A percentile compares a stretch with the other conserved stretches of the same genome.
phyloP scores from a whole-genome alignment of 2,797 vertebrate genomes.

The Pangasius djambal region DNA sequence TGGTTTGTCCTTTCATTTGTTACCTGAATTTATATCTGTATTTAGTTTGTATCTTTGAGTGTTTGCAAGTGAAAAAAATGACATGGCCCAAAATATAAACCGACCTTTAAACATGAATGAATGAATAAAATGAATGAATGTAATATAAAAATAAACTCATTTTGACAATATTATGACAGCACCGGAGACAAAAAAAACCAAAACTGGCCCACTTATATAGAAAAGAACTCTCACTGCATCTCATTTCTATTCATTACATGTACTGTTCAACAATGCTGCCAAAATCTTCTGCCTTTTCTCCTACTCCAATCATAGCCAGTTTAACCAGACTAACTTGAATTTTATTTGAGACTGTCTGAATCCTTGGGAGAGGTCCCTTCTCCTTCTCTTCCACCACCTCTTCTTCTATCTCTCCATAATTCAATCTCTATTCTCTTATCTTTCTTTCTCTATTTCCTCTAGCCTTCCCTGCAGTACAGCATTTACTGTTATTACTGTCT shows the following conservation, averaged over 20 bases:
- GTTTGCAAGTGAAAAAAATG: too few species aligned
- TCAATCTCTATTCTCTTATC: neutral
- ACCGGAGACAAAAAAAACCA: neutral
- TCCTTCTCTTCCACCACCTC: neutral
- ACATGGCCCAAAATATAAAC: neutral
- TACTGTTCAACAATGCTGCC: neutral
- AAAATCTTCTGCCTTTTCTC: neutral
- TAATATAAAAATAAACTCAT: neutral
- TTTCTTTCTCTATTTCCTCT: neutral
- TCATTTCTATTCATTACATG: neutral
- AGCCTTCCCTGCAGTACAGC: neutral
- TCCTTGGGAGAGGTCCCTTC: neutral
- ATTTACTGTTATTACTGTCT: slow-evolving; percentile 1
- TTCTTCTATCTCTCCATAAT: neutral
- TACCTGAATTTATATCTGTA: neutral
- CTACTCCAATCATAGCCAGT: neutral
- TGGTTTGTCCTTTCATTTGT: neutral
- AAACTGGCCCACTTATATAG: neutral
- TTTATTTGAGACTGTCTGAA: neutral
- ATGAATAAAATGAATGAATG: neutral
- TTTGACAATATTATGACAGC: neutral
- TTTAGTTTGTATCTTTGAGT: neutral
- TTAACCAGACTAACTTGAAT: neutral
- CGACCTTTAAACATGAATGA: neutral
- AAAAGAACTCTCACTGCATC: neutral